These are phyloP conservation scores for Ceratosolen fusciceps DNA, from an alignment of 1,140 invertebrate species.

Conservation along the genomic window DNA sequence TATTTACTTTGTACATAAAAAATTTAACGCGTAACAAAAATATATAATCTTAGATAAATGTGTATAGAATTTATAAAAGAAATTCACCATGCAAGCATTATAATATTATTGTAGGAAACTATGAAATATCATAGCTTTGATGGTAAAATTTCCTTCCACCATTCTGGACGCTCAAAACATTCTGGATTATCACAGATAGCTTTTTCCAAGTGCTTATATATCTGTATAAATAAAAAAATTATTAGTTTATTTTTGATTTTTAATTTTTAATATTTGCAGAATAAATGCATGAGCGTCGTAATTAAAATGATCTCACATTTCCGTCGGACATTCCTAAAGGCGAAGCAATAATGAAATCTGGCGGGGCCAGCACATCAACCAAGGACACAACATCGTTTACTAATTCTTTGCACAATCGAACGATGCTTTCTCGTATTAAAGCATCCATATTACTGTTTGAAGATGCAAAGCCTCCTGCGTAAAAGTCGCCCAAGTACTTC, in stretches of 20 bases:
- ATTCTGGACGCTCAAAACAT: conserved; percentile 80
- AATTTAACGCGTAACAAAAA: too few relatives aligned
- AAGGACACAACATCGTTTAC: conserved; percentile 84
- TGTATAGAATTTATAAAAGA: conserved; percentile 41
- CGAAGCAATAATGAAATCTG: conserved; percentile 91
- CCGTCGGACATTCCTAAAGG: conserved; percentile 87
- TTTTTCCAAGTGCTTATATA: conserved; percentile 88
- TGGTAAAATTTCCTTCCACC: conserved; percentile 82
- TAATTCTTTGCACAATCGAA: conserved; percentile 79
- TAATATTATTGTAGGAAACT: too few relatives aligned
- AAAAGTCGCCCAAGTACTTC: conserved; percentile 82
- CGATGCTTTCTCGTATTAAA: conserved; percentile 76
- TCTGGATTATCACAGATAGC: conserved; percentile 80
- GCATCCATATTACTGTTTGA: conserved; percentile 67
- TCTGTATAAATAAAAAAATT: conserved; percentile 63
- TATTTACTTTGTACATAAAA: too few relatives aligned
- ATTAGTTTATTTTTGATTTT: background rate
- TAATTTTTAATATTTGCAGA: background rate
- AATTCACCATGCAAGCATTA: background rate
- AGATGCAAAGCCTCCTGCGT: conserved; percentile 79
- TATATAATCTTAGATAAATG: too few relatives aligned
- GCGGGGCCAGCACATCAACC: conserved; percentile 88
- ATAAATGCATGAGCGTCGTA: too few relatives aligned
- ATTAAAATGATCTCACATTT: conserved; percentile 73
- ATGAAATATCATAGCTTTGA: conserved; percentile 63